These are phyloP conservation scores for Scomber colias DNA, from an alignment of 2,113 vertebrate species.

Conservation along the genomic window DNA sequence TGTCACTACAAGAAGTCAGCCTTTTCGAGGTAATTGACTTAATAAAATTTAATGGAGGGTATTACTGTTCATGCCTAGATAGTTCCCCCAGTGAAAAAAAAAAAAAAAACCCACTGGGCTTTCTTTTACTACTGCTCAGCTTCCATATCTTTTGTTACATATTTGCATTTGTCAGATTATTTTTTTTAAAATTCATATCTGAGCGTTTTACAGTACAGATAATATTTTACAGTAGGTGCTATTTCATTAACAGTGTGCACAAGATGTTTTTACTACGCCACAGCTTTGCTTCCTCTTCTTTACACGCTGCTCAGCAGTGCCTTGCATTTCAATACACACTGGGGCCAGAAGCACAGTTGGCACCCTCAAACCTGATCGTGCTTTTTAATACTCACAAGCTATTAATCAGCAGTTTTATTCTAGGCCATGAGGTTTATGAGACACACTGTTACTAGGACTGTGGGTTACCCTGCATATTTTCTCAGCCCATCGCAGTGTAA, in stretches of 20 bases:
- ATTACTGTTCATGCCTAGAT: constrained; percentile 78
- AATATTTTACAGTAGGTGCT: constrained; percentile 1
- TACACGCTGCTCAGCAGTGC: constrained; percentile 15
- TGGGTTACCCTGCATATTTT: constrained; percentile 31
- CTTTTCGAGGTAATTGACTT: constrained; percentile 76
- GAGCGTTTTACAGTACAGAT: constrained; percentile 28
- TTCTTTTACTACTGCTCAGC: constrained; percentile 51
- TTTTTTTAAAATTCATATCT: constrained; percentile 32
- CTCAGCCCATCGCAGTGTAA: constrained; percentile 26
- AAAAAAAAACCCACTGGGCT: constrained; percentile 58
- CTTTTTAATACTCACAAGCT: constrained; percentile 77
- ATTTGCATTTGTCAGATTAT: constrained; percentile 47
- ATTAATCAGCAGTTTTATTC: constrained; percentile 81
- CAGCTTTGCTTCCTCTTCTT: neutral
- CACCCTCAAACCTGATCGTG: constrained; percentile 64
- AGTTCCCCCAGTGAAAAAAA: constrained; percentile 68
- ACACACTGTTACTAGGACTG: constrained; percentile 66
- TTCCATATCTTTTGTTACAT: constrained; percentile 42
- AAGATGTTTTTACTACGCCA: constrained; percentile 1
- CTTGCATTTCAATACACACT: constrained; percentile 39
- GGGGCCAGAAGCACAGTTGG: constrained; percentile 65
- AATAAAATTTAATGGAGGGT: constrained; percentile 76
- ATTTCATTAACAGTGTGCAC: constrained; percentile 30
- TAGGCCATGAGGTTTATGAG: constrained; percentile 71
- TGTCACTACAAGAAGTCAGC: constrained; percentile 72